These are phyloP conservation scores for Aphodius sticticus DNA, from an alignment of 2,888 invertebrate genomes.

Conservation along the genomic window DNA sequence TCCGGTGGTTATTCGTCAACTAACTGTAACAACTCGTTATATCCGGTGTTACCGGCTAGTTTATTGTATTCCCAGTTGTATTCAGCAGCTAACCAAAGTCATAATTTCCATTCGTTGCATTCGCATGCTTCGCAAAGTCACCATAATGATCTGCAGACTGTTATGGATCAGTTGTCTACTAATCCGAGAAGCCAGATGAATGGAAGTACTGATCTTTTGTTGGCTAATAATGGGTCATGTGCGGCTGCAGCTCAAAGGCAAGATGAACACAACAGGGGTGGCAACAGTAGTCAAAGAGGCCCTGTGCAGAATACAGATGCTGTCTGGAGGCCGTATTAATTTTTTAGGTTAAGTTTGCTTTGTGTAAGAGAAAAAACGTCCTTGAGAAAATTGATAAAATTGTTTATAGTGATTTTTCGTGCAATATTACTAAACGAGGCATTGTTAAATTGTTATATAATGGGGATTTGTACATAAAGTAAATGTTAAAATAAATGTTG, in stretches of 20 bases:
- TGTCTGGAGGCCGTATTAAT: constrained; percentile 79
- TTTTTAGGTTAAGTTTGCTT: constrained; percentile 11
- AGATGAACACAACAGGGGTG: constrained; percentile 63
- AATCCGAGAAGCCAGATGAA: constrained; percentile 63
- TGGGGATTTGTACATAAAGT: constrained; percentile 33
- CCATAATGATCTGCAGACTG: constrained; percentile 75
- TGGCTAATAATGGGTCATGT: constrained; percentile 67
- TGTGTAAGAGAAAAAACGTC: constrained; percentile 5
- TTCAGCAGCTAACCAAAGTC: constrained; percentile 79
- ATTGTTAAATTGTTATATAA: constrained; percentile 37
- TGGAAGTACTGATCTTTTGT: constrained; percentile 60
- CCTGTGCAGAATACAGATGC: constrained; percentile 71
- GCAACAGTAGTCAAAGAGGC: constrained; percentile 64
- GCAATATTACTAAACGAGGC: constrained; percentile 39
- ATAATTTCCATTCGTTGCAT: constrained; percentile 75
- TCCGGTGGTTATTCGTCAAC: constrained; percentile 61
- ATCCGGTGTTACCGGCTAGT: constrained; percentile 83
- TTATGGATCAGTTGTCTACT: constrained; percentile 78
- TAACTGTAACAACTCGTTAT: constrained; percentile 76
- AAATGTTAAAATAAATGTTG: constrained; percentile 35
- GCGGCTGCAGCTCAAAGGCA: constrained; percentile 68
- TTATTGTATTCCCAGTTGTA: constrained; percentile 85
- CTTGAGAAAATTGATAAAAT: neutral
- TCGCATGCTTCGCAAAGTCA: constrained; percentile 65
- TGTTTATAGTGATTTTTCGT: constrained; percentile 32